These are phyloP conservation scores for Jaculus jaculus DNA, from an alignment of 2,113 vertebrate species.

Conservation along the genomic window DNA sequence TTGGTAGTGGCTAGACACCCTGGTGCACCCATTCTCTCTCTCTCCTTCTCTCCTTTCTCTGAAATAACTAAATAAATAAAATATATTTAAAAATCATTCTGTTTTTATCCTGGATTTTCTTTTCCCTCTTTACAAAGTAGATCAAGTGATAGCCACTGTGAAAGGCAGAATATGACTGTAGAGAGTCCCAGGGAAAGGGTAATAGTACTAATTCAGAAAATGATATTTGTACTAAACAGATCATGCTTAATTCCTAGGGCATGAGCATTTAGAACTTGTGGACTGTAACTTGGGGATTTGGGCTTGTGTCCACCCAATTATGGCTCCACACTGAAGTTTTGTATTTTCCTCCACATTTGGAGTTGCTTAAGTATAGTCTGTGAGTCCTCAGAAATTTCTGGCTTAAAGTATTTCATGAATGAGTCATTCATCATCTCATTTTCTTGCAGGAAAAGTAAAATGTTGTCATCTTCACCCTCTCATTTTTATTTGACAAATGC, in stretches of 20 bases:
- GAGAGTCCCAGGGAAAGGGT: background rate
- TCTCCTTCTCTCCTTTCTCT: too few species aligned
- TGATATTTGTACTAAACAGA: slow-evolving; percentile 19
- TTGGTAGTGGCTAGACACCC: too few species aligned
- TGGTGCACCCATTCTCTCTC: too few species aligned
- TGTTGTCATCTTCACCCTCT: slow-evolving; percentile 47
- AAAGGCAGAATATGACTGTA: background rate
- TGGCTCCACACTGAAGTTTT: background rate
- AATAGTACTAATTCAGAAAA: background rate
- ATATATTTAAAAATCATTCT: too few species aligned
- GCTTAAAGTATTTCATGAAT: slow-evolving; percentile 47
- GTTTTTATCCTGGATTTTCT: background rate
- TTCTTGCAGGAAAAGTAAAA: slow-evolving; percentile 29
- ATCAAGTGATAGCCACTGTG: background rate
- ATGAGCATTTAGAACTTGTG: background rate
- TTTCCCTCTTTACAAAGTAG: background rate
- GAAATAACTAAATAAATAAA: too few species aligned
- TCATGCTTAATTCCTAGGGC: background rate
- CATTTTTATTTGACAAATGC: slow-evolving; percentile 64
- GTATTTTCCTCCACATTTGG: background rate
- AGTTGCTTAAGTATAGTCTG: background rate
- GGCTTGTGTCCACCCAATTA: background rate
- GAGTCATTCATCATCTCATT: slow-evolving; percentile 48
- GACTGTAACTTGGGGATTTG: background rate
- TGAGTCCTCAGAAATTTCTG: slow-evolving; percentile 40